phyloP scores from a whole-genome alignment of 2,113 vertebrate species.

The Corythornis madagascariensis region DNA sequence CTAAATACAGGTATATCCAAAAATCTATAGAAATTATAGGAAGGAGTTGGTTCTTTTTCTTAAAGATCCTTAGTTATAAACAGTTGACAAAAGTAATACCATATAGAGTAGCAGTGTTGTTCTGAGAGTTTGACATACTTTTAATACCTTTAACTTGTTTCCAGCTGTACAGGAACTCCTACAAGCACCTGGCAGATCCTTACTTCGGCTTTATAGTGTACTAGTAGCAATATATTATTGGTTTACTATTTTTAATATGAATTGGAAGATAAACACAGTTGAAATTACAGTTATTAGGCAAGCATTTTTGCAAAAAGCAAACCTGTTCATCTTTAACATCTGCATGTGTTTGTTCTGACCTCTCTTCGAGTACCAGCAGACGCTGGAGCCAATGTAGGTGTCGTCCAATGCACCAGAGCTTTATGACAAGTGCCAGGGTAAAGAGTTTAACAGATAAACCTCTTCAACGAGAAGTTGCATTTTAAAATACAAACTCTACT shows the following conservation, averaged over 20 bases:
- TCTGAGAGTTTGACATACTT: neutral
- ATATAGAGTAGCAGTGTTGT: neutral
- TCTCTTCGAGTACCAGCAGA: neutral
- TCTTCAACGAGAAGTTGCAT: neutral
- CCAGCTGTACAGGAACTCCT: neutral
- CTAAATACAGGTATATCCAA: constrained; percentile 40
- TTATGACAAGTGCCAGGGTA: neutral
- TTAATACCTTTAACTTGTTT: neutral
- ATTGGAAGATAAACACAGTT: neutral
- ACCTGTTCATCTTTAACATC: neutral
- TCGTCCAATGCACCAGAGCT: neutral
- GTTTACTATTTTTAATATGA: neutral
- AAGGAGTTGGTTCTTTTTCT: neutral
- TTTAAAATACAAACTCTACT: neutral
- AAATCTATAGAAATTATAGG: neutral
- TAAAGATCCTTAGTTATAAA: neutral
- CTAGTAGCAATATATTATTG: neutral
- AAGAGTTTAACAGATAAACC: neutral
- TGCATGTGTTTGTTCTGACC: neutral
- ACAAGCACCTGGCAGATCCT: neutral
- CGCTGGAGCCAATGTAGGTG: neutral
- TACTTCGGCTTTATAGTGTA: neutral
- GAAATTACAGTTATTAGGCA: neutral
- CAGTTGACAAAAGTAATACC: neutral
- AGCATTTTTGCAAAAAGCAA: neutral